Evolutionary conservation across 2,113 vertebrate species (phyloP).

Genomic region (mouse (Mus musculus)): GRCm39 chr5:126159001-126159500

Average conservation of each 20-base stretch:
- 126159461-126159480: neutral
- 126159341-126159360: neutral
- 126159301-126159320: neutral
- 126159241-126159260: neutral
- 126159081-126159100: accelerated
- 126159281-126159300: neutral
- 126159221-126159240: neutral
- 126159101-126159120: neutral
- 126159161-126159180: neutral
- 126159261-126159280: neutral
- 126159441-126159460: slow-evolving; percentile 66
- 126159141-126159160: neutral
- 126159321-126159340: neutral
- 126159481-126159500: slow-evolving; percentile 39
- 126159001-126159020: neutral
- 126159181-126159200: neutral
- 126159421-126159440: neutral
- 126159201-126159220: neutral
- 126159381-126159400: neutral
- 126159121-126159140: neutral
- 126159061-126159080: neutral
- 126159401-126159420: neutral
- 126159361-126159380: neutral
- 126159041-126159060: neutral
- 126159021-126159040: too few relatives aligned